Evolutionary conservation across 2,113 vertebrate genomes (phyloP), one percentile per base, ranked within the genome.

Genomic region (Melanotaenia duboulayi): DNA sequence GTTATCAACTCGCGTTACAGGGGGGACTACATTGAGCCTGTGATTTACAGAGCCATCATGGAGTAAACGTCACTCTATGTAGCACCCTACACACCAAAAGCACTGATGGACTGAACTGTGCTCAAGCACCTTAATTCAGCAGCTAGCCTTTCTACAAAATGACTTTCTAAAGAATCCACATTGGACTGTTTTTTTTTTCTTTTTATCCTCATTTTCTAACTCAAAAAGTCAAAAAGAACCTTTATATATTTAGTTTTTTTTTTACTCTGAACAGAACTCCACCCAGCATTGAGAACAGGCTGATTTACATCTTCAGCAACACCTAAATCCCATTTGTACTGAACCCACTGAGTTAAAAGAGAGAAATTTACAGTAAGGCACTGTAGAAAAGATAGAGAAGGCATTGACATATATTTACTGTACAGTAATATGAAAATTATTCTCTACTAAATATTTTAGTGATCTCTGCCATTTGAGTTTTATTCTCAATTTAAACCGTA

Each of bases 21-120:
- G 50, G 98, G 97, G 44, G 98, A 99, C 90, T 99, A 99, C 88
- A 98, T 99, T 0, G 97, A 99, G 81, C 98, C 98, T n/a, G 96
- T 97, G 1, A 94, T 99, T 58, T 99, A 99, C 94, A 94, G 96
- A 84, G 95, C 98, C 92, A 99, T 99, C 93, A 99, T 99, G 98
- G 98, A 99, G 92, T 99, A 95, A 93, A 69, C 35, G 0, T 32
- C 28, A 14, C 25, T 56, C 4, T 16, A 24, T 17, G 23, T 48
- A 50, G 66, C 76, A 23, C 9, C 40, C 40, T 16, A 71, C 58
- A 58, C 58, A 70, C 59, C 85, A 91, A 64, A 90, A 92, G 91
- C 91, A 90, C 83, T 87, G 84, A 87, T 77, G 28, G 72, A 84
- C 73, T 76, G 57, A 77, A 71, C 55, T 67, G 62, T 71, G 61